Percentiles rank a stretch among this genome's conserved stretches.
Conservation (phyloP, 2,797 vertebrate species). For the Pantherophis vulpinus region DNA sequence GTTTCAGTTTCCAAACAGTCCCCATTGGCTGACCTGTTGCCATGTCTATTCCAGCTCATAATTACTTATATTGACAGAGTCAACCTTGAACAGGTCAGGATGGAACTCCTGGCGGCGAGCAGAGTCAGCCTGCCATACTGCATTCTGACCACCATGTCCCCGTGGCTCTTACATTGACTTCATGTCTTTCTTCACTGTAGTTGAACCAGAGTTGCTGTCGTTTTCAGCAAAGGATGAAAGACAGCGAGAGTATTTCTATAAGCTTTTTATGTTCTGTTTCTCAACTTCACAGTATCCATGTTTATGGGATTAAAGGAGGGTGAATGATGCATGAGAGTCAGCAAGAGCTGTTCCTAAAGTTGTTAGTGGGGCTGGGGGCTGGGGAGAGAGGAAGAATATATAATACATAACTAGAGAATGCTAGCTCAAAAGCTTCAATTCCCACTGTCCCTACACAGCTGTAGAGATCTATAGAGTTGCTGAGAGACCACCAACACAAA, state of each 20-base stretch:
- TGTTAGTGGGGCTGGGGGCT: background rate
- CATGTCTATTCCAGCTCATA: too few species aligned
- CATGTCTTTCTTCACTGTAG: slow-evolving; percentile 35
- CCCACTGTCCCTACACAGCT: slow-evolving; percentile 61
- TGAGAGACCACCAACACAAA: slow-evolving; percentile 61
- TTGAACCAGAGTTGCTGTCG: slow-evolving; percentile 24
- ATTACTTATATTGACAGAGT: background rate
- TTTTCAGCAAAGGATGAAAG: slow-evolving; percentile 28
- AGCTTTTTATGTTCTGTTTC: slow-evolving; percentile 25
- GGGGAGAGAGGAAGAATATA: slow-evolving; percentile 54
- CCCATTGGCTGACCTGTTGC: too few species aligned
- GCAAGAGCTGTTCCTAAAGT: slow-evolving; percentile 52
- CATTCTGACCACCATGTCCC: background rate
- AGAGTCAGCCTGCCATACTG: background rate
- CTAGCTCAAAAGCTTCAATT: slow-evolving; percentile 63
- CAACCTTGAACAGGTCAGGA: background rate
- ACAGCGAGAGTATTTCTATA: slow-evolving; percentile 36
- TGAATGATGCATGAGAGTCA: slow-evolving; percentile 58
- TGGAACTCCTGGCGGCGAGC: background rate
- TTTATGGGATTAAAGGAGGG: slow-evolving; percentile 54
- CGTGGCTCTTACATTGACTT: background rate
- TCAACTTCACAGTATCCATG: slow-evolving; percentile 46
- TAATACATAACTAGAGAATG: slow-evolving; percentile 66
- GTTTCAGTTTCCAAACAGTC: too few species aligned
- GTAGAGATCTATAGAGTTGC: slow-evolving; percentile 54